Percentiles rank a stretch among this genome's conserved stretches.
Conservation (phyloP, 2,113 vertebrate species). For the Nesoenas mayeri region DNA sequence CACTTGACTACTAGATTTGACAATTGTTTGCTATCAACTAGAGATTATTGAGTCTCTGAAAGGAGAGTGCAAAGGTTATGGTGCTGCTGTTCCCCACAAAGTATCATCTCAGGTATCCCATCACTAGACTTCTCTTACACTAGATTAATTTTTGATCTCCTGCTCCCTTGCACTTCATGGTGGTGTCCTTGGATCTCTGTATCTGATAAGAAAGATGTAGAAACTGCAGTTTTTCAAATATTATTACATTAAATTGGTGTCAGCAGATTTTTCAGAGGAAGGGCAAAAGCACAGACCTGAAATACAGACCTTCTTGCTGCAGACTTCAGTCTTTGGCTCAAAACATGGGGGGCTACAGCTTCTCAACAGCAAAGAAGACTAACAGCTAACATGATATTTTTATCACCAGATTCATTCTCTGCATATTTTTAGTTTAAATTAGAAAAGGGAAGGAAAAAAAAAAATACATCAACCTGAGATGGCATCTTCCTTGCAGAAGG, state of each 20-base stretch:
- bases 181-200: not conserved
- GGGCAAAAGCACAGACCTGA: not conserved
- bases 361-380: not conserved
- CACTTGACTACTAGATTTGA: not conserved
- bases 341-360: not conserved
- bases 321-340: not conserved
- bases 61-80: not conserved
- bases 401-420: not conserved
- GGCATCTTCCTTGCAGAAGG: not conserved
- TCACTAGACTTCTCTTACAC: not conserved
- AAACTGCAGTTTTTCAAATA: not conserved
- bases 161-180: rapidly evolving
- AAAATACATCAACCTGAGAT: not conserved
- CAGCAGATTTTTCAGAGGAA: not conserved
- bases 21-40: not conserved
- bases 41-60: not conserved
- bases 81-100: not conserved
- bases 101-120: not conserved
- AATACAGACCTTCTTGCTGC: not conserved
- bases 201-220: not conserved
- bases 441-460: not conserved
- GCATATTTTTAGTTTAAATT: not conserved
- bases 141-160: not conserved
- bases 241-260: not conserved
- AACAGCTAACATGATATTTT: not conserved